Evolutionary conservation across 2,797 vertebrate species (phyloP), one percentile per base, ranked within the genome.

Genomic region (Pygocentrus nattereri): DNA sequence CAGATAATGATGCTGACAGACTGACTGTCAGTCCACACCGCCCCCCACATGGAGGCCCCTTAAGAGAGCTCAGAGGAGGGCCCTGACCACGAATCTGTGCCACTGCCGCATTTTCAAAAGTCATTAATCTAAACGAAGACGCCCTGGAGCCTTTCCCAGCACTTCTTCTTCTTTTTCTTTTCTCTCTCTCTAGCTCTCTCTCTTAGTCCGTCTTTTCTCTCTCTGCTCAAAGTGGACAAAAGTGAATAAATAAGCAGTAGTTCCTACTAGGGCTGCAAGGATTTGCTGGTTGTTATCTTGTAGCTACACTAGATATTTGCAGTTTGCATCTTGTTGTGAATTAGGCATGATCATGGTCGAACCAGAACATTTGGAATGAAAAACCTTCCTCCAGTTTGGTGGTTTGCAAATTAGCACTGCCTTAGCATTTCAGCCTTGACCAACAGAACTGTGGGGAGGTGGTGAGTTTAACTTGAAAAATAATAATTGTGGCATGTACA

Each of bases 111-210:
- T 83, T 87, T 85, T 88, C 82, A 84, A 80, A 84, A 86, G 85
- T 84, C 85, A 85, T 88, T 87, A 87, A 88, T 87, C 85, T 85
- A 84, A 83, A 76, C 80, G 82, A 84, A 86, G 85, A 86, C 56
- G 44, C 75, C 72, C 52, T 11, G 21, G 76, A 49, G 59, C 58
- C 62, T 77, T 81, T 30, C 3, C 31, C n/a, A 62, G 70, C 65
- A 65, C 76, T 56, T 19, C 59, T 52, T 56, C 25, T 5, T 41
- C 81, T 76, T 54, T 59, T 64, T 78, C 44, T 31, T 30, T 49
- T 38, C 30, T 12, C 64, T 58, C 10, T 6, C 38, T 38, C 52
- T 61, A 41, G 25, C 62, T 38, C 68, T 49, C 68, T 49, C 41
- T 44, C 12, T n/a, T n/a, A n/a, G n/a, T n/a, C n/a, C n/a, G n/a